Base-by-base conservation (phyloP, 2,113 vertebrate species). In the Cololabis saira region DNA sequence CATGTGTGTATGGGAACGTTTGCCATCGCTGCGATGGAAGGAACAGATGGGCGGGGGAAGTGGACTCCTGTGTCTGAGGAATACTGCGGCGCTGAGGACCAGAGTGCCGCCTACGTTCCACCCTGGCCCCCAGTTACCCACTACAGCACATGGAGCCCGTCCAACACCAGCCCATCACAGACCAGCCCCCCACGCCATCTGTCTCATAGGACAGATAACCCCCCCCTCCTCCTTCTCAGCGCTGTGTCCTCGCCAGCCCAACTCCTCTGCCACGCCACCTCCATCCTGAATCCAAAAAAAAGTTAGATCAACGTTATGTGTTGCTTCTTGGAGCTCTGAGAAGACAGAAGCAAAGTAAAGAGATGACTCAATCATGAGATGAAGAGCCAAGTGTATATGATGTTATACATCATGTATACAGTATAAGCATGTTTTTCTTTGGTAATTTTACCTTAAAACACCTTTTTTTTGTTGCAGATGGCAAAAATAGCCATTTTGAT, bases 1-100 rank as follows among this genome's bases (percentile, higher is more conserved):
- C 58, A 37, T 61, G 70, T 67, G 85, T 85, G 78, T 40, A 41
- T 42, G 44, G 70, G 77, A 84, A 68, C 74, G 67, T 71, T 81
- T 76, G 88, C 83, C 80, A 85, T 86, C 51, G 71, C 75, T 61
- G 77, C 68, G 52, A 77, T 87, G 68, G 64, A 80, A 67, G 84
- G 84, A 92, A 91, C 92, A 93, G 92, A 93, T 91, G 90, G 92
- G 91, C 84, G 89, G 90, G 90, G 91, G 91, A 91, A 91, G 88
- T 88, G 89, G 87, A 87, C 89, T 91, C 89, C 91, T 88, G 89
- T 81, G 87, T 89, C 89, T 87, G 85, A 92, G 88, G 92, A 91
- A 85, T 83, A 89, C 83, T 89, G 89, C 74, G 90, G 90, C 74
- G 88, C 77, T 80, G 67, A 76, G 81, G 89, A 91, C 89, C 87